These are phyloP conservation scores for Zosterops borbonicus DNA, from an alignment of 2,113 vertebrate species.

Conservation along the genomic window DNA sequence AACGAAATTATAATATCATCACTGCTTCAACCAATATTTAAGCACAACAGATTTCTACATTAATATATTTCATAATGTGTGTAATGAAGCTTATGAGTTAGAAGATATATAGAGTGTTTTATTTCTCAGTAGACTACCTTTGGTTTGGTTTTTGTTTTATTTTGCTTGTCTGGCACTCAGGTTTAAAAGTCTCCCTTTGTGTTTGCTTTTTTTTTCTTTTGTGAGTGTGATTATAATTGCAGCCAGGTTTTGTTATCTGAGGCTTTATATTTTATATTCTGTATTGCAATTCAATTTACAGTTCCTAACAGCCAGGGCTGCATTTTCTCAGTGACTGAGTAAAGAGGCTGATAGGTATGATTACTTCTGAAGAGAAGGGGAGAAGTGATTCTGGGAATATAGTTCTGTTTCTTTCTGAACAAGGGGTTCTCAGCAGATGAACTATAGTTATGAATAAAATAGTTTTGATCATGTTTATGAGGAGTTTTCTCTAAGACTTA, in stretches of 20 bases:
- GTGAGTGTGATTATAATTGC: background rate
- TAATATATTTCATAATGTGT: background rate
- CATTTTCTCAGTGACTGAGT: background rate
- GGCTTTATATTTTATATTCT: constrained; percentile 6
- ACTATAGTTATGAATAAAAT: background rate
- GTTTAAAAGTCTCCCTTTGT: background rate
- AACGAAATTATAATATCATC: background rate
- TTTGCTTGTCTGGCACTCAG: background rate
- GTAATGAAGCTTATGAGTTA: background rate
- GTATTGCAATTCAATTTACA: constrained; percentile 17
- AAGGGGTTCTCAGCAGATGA: background rate
- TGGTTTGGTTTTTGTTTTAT: background rate
- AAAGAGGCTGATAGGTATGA: background rate
- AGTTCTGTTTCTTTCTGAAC: background rate
- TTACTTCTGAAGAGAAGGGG: background rate
- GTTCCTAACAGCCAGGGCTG: constrained; percentile 1
- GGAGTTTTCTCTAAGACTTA: background rate
- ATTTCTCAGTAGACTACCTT: background rate
- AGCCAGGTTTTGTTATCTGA: background rate
- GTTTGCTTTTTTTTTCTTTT: too few relatives aligned
- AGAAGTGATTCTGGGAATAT: background rate
- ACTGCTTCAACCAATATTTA: background rate
- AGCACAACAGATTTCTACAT: background rate
- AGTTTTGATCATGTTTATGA: background rate
- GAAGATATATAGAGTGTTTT: background rate